Percentiles rank a stretch among this genome's conserved stretches.
These are phyloP conservation scores for Cyanoliseus patagonus DNA, from an alignment of 2,113 vertebrate genomes.

Conservation along the genomic window DNA sequence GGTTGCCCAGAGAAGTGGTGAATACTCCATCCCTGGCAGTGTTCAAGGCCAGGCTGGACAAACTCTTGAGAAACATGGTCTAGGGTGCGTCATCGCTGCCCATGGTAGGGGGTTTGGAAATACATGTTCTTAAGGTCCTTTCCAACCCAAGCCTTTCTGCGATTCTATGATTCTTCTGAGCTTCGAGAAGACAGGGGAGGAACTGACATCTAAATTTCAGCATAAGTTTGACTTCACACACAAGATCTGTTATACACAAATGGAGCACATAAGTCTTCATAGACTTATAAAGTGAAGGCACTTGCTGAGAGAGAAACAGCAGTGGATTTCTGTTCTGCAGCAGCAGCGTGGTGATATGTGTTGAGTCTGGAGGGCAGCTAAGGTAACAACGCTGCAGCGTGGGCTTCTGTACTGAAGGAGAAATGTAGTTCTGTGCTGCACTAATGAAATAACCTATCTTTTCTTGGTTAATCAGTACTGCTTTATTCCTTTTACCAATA, in stretches of 20 bases:
- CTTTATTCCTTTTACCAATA: neutral
- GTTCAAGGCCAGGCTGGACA: neutral
- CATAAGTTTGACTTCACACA: rapidly evolving
- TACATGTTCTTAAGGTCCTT: neutral
- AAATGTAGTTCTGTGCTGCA: neutral
- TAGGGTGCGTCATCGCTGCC: neutral
- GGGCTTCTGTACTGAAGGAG: neutral
- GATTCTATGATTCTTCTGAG: neutral
- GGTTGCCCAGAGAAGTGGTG: neutral
- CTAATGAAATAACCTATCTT: neutral
- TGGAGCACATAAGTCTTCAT: neutral
- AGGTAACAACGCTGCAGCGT: neutral
- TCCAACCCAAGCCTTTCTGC: neutral
- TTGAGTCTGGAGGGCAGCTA: neutral
- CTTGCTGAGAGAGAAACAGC: neutral
- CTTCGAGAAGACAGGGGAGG: neutral
- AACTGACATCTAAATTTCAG: neutral
- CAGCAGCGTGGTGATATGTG: rapidly evolving
- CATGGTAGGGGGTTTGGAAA: neutral
- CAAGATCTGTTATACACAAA: neutral
- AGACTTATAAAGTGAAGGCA: neutral
- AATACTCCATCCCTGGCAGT: neutral
- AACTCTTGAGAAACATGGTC: neutral
- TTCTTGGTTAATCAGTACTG: neutral
- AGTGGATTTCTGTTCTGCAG: neutral